Base-by-base conservation (phyloP, 2,888 invertebrate genomes). In the Tinea trinotella region DNA sequence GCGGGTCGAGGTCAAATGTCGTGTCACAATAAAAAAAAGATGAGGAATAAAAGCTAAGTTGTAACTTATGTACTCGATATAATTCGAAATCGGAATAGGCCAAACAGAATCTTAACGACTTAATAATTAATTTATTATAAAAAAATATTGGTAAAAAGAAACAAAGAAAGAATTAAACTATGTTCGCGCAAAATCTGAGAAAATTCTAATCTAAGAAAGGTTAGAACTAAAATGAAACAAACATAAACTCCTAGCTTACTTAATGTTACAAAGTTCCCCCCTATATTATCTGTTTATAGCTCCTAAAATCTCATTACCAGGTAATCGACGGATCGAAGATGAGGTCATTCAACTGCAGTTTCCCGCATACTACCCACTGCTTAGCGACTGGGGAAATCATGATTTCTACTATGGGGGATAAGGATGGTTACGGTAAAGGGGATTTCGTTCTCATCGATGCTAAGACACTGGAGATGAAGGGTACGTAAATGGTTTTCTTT, bases 311-410 rank as follows among this genome's bases (percentile, higher is more conserved):
- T 75, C 70, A 68, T 78, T 53, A 50, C 44, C 55, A 95, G 93
- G 89, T 92, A 40, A 90, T 98, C 60, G 94, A 96, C 70, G 91
- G 95, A 0, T 87, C 90, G 13, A 92, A 94, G 65, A 88, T 98
- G 71, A 90, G 91, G 68, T 88, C 89, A 57, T 84, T 91, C 55
- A 91, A 94, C 70, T 90, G 95, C 57, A 90, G 92, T n/a, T 93
- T 93, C 53, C 97, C 96, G 0, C 99, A 99, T 69, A 98, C 99
- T 1, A 87, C 95, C 2, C 99, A 99, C 76, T 99, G 99, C 74
- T 85, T 98, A 59, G 94, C 96, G 13, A 90, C 90, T 61, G 98
- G 98, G 0, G 93, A 97, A 67, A 91, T 99, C 58, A 95, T 99
- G 93, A 96, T 99, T 66, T 97, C 97, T 4, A 92, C 93, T 9